Evolutionary conservation across 1,140 invertebrate genomes (phyloP).

Genomic region (Procambarus virginalis): DNA sequence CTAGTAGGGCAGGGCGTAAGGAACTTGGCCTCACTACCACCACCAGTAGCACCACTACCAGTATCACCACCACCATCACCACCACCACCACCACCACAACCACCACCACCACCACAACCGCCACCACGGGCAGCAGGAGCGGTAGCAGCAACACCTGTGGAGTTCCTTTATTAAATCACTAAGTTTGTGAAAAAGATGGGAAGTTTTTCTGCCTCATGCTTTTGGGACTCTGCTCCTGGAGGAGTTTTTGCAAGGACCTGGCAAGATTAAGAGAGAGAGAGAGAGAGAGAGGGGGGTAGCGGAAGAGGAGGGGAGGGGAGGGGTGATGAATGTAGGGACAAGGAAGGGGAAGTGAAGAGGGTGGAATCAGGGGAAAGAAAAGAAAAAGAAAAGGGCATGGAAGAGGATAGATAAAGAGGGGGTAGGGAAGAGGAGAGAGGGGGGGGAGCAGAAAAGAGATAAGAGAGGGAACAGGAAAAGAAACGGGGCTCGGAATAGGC

Average conservation of each 20-base stretch:
- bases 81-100: not conserved
- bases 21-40: not conserved
- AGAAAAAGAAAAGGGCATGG: not conserved
- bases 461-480: too few relatives aligned
- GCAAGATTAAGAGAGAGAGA: not conserved
- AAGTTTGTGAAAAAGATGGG: conserved; percentile 40
- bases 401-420: too few relatives aligned
- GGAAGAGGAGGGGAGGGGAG: not conserved
- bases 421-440: too few relatives aligned
- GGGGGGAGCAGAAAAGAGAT: too few relatives aligned
- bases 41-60: not conserved
- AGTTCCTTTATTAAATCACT: conserved; percentile 54
- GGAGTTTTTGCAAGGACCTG: not conserved
- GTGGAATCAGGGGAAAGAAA: too few relatives aligned
- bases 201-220: conserved; percentile 24
- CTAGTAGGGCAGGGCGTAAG: too few relatives aligned
- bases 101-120: not conserved
- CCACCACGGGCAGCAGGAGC: not conserved
- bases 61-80: too few relatives aligned
- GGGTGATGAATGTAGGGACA: not conserved
- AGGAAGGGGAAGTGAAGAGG: too few relatives aligned
- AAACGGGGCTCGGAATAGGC: too few relatives aligned
- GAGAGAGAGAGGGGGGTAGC: not conserved
- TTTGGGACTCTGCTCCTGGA: conserved; percentile 13
- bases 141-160: conserved; percentile 36